Conservation (phyloP, 2,888 invertebrate species). For the Chymomyza caudatula region DNA sequence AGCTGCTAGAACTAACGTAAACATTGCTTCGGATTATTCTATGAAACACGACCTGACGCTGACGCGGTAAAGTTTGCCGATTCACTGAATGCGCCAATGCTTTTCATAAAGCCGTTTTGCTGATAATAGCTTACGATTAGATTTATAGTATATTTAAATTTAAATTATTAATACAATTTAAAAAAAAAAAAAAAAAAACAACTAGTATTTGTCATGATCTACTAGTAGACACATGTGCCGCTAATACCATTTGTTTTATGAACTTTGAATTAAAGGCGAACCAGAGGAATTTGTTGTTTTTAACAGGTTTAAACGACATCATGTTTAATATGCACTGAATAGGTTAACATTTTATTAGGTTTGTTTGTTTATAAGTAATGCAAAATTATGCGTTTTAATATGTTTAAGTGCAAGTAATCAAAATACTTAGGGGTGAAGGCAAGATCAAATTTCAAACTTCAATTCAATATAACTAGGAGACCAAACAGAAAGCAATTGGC, state of each 20-base stretch:
- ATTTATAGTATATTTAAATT: background rate
- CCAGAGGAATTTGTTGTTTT: background rate
- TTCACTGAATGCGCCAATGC: background rate
- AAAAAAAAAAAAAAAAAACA: no score
- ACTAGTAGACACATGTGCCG: background rate
- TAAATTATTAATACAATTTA: background rate
- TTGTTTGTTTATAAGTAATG: background rate
- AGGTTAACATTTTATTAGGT: background rate
- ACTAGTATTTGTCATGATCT: no score
- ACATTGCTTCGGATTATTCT: background rate
- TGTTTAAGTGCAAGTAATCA: no score
- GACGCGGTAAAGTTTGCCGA: background rate
- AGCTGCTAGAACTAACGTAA: background rate
- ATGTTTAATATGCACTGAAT: background rate
- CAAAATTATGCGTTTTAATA: background rate
- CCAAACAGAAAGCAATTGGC: no score
- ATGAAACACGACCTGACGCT: background rate
- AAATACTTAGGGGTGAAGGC: no score
- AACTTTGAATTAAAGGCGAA: background rate
- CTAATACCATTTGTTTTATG: background rate
- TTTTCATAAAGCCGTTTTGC: background rate
- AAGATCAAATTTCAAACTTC: no score
- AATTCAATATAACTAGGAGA: no score
- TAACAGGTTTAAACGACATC: background rate
- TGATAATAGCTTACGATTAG: background rate